A percentile compares a stretch with the other conserved stretches of the same genome.
Evolutionary conservation across 2,113 vertebrate genomes (phyloP).

Genomic region (Megalops atlanticus): DNA sequence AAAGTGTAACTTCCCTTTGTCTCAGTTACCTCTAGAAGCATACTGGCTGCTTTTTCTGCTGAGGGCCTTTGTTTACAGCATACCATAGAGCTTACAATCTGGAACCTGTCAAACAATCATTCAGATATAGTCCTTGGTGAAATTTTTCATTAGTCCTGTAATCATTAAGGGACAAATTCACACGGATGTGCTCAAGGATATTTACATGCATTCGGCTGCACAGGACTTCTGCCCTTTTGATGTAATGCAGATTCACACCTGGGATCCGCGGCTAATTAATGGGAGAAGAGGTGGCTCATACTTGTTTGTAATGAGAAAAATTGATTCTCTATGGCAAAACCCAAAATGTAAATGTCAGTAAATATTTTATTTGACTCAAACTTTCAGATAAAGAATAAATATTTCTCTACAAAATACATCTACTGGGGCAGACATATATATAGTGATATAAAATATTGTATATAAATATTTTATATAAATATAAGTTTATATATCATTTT

Average conservation of each 20-base stretch:
- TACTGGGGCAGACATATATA: no score
- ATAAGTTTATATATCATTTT: no score
- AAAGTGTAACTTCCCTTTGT: neutral
- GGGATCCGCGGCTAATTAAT: neutral
- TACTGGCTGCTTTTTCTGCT: neutral
- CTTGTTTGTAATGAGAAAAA: no score
- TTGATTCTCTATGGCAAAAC: no score
- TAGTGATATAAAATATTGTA: no score
- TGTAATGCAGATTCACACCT: neutral
- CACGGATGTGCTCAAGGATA: neutral
- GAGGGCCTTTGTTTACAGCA: neutral
- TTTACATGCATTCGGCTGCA: neutral
- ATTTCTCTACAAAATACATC: no score
- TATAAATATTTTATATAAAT: no score
- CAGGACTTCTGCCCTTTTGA: neutral
- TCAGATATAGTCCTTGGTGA: neutral
- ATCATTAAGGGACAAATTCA: neutral
- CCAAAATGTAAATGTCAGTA: no score
- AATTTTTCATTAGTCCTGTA: neutral
- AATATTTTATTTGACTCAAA: no score
- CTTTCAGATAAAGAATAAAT: no score
- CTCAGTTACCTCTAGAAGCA: neutral
- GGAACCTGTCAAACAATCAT: neutral
- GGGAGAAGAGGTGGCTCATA: neutral
- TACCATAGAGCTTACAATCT: neutral